phyloP scores from a whole-genome alignment of 1,140 invertebrate genomes.

The Tetramorium alpestre region DNA sequence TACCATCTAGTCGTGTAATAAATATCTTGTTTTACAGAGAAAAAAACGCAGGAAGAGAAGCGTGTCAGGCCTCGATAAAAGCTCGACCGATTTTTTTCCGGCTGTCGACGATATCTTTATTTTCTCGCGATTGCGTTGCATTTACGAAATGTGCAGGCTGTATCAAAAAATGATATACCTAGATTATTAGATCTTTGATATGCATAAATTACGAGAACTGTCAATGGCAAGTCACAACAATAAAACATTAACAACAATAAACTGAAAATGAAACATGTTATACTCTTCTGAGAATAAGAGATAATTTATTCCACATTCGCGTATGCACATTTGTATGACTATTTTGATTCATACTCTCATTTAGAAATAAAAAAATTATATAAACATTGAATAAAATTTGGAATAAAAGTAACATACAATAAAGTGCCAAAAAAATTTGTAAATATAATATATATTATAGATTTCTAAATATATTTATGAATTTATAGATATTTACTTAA shows the following conservation, averaged over 20 bases:
- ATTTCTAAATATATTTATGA: not conserved
- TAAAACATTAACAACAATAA: not conserved
- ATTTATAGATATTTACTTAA: not conserved
- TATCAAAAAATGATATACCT: not conserved
- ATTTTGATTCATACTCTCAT: constrained; percentile 33
- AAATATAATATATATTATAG: not conserved
- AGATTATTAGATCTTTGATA: constrained; percentile 48
- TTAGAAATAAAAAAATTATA: not conserved
- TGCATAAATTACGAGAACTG: constrained; percentile 54
- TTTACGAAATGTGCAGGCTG: constrained; percentile 48
- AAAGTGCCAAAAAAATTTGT: not conserved
- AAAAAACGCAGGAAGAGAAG: constrained; percentile 67
- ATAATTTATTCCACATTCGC: not conserved
- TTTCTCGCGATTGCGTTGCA: constrained; percentile 3
- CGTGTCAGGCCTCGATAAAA: constrained; percentile 39
- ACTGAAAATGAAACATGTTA: not conserved
- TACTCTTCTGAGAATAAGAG: not conserved
- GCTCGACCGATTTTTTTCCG: constrained; percentile 49
- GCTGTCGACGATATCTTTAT: constrained; percentile 7
- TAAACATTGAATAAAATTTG: not conserved
- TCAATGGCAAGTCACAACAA: constrained; percentile 28
- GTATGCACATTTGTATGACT: not conserved
- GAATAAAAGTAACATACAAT: constrained; percentile 2
- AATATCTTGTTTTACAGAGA: constrained; percentile 63
- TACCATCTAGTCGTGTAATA: constrained; percentile 71